Conservation (phyloP, 2,888 invertebrate genomes). For the Endomychus coccineus region DNA sequence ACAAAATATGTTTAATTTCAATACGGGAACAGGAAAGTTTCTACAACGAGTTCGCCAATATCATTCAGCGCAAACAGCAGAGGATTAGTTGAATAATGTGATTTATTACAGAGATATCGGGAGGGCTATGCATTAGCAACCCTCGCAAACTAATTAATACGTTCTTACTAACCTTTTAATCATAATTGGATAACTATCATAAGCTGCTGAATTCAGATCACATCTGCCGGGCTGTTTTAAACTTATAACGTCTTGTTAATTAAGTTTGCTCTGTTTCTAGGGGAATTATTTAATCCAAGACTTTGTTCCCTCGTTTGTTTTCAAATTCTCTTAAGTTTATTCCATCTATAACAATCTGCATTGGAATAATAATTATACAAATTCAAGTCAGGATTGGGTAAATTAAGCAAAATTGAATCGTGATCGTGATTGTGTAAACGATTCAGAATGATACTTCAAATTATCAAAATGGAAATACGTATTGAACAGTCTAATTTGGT, state of each 20-base stretch:
- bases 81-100: slow-evolving; percentile 43
- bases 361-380: too few species aligned
- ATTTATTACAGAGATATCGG: slow-evolving; percentile 42
- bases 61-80: background rate
- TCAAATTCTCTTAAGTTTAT: too few species aligned
- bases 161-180: slow-evolving; percentile 47
- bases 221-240: slow-evolving; percentile 35
- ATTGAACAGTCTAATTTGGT: too few species aligned
- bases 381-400: too few species aligned
- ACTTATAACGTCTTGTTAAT: slow-evolving; percentile 42
- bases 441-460: too few species aligned
- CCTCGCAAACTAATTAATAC: slow-evolving; percentile 43
- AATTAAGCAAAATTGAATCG: too few species aligned
- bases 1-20: too few species aligned
- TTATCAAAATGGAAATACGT: too few species aligned
- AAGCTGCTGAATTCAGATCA: slow-evolving; percentile 36
- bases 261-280: slow-evolving; percentile 33
- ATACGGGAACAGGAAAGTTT: too few species aligned
- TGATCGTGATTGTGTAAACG: too few species aligned
- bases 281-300: slow-evolving; percentile 24
- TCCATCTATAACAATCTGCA: too few species aligned
- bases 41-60: too few species aligned
- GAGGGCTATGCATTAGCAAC: slow-evolving; percentile 33
- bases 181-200: slow-evolving; percentile 46
- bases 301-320: slow-evolving; percentile 28